These are phyloP conservation scores for Triplophysa bombifrons DNA, from an alignment of 2,797 vertebrate species.

Conservation along the genomic window DNA sequence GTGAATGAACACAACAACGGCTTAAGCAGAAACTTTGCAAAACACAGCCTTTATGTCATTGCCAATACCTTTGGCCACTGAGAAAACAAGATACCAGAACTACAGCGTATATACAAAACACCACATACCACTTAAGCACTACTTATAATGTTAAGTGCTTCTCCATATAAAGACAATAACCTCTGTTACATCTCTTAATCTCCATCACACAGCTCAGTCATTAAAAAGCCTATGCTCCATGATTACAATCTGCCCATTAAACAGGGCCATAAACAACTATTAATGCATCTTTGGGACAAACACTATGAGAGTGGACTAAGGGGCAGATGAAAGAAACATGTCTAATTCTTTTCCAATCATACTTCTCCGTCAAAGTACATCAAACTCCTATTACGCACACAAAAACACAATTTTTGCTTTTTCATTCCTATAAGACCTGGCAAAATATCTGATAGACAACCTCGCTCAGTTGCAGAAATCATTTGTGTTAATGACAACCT, in stretches of 20 bases:
- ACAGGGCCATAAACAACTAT: constrained; percentile 36
- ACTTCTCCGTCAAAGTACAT: no score
- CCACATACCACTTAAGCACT: not conserved
- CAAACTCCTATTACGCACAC: no score
- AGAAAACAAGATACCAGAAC: not conserved
- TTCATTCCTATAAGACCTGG: not conserved
- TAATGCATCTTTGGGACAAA: not conserved
- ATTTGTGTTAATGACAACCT: not conserved
- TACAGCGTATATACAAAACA: not conserved
- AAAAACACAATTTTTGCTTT: not conserved
- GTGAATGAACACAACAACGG: no score
- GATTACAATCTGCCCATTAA: constrained; percentile 39
- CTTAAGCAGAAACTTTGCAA: no score
- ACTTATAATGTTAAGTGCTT: constrained; percentile 3
- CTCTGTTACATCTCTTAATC: constrained; percentile 5
- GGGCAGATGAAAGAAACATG: not conserved
- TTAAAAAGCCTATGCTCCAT: not conserved
- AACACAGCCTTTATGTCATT: no score
- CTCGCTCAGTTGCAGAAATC: not conserved
- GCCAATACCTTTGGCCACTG: not conserved
- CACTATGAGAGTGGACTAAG: not conserved
- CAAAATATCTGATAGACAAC: not conserved
- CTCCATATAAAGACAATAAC: constrained; percentile 34
- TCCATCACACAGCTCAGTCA: constrained; percentile 7
- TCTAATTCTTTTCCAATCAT: no score